phyloP scores from a whole-genome alignment of 2,888 invertebrate genomes.

The Oscheius onirici region DNA sequence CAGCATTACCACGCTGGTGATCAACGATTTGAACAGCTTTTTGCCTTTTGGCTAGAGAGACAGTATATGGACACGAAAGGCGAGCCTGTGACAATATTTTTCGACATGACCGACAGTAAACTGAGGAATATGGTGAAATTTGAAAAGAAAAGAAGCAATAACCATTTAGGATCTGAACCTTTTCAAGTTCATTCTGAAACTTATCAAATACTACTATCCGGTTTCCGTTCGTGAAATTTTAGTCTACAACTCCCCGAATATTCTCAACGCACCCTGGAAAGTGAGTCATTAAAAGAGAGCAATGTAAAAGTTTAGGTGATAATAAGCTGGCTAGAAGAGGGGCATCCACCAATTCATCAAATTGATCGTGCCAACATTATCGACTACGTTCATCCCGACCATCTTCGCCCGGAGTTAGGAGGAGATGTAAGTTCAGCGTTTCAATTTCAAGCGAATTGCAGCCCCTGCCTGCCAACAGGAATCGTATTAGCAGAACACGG shows the following conservation, averaged over 20 bases:
- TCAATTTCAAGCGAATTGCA: neutral
- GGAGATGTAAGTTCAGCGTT: slow-evolving; percentile 55
- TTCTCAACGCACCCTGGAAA: slow-evolving; percentile 65
- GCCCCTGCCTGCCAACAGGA: neutral
- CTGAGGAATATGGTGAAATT: slow-evolving; percentile 64
- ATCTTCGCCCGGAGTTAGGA: slow-evolving; percentile 57
- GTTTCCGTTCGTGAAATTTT: slow-evolving; percentile 53
- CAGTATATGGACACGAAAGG: slow-evolving; percentile 61
- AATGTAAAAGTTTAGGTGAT: slow-evolving; percentile 43
- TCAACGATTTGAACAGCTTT: slow-evolving; percentile 53
- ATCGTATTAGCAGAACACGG: neutral
- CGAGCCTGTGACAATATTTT: slow-evolving; percentile 55
- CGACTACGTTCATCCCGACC: slow-evolving; percentile 52
- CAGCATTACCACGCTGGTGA: slow-evolving; percentile 53
- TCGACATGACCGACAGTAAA: slow-evolving; percentile 61
- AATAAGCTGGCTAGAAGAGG: slow-evolving; percentile 52
- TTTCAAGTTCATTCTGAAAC: slow-evolving; percentile 65
- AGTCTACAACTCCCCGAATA: slow-evolving; percentile 60
- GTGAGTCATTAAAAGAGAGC: slow-evolving; percentile 35
- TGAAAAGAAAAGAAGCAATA: neutral
- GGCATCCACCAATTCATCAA: slow-evolving; percentile 38
- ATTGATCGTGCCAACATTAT: slow-evolving; percentile 39
- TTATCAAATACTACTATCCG: slow-evolving; percentile 67
- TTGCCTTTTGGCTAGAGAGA: slow-evolving; percentile 68
- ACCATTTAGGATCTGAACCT: slow-evolving; percentile 61